Conservation (phyloP, 1,140 invertebrate species). For the Halictus rubicundus region DNA sequence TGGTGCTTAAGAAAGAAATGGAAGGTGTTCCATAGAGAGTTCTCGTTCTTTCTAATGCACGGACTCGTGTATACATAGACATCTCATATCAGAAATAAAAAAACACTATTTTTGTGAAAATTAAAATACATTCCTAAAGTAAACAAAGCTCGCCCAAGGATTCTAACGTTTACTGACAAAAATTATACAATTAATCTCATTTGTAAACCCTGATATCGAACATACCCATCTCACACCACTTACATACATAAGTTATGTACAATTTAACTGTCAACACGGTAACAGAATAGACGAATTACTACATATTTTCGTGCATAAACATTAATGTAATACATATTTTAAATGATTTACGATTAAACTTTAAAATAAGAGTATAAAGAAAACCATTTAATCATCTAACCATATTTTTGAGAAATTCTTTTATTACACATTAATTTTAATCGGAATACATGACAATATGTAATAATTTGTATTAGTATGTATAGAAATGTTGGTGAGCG, state of each 20-base stretch:
- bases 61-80: slow-evolving; percentile 35
- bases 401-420: slow-evolving; percentile 8
- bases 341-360: slow-evolving; percentile 39
- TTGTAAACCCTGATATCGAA: slow-evolving; percentile 46
- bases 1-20: slow-evolving; percentile 59
- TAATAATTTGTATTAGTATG: slow-evolving; percentile 40
- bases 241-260: slow-evolving; percentile 36
- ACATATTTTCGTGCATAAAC: not conserved
- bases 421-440: slow-evolving; percentile 22
- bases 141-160: slow-evolving; percentile 39
- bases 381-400: slow-evolving; percentile 20
- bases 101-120: slow-evolving; percentile 68
- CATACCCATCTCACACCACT: slow-evolving; percentile 25
- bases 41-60: slow-evolving; percentile 59
- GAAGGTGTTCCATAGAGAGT: slow-evolving; percentile 45
- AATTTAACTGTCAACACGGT: slow-evolving; percentile 17
- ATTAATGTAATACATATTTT: slow-evolving; percentile 33
- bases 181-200: slow-evolving; percentile 42
- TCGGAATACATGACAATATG: slow-evolving; percentile 15
- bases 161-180: slow-evolving; percentile 34
- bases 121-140: slow-evolving; percentile 70
- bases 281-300: slow-evolving; percentile 6
- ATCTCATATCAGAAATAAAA: slow-evolving; percentile 53
- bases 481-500: slow-evolving; percentile 51
- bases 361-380: slow-evolving; percentile 7